Evolutionary conservation across 1,140 invertebrate genomes (phyloP).

Genomic region (Drosophila melanica): DNA sequence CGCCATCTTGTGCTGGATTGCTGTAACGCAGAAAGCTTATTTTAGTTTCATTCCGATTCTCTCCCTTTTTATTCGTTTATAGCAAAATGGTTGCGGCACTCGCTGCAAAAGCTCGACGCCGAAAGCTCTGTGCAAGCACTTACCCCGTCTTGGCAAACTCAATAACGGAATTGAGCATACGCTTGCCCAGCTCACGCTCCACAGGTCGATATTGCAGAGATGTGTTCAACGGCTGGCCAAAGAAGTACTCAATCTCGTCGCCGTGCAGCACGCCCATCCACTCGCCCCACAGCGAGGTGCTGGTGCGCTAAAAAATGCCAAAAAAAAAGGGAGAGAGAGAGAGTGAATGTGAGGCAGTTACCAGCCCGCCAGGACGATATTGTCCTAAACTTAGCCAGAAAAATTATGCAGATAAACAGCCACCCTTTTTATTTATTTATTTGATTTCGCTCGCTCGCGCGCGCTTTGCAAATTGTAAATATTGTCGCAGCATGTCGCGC

Average conservation of each 20-base stretch:
- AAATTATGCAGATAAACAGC: slow-evolving; percentile 82
- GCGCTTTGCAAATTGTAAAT: slow-evolving; percentile 67
- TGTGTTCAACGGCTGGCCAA: slow-evolving; percentile 95
- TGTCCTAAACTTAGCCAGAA: slow-evolving; percentile 75
- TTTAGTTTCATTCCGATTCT: not conserved
- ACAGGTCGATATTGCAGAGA: slow-evolving; percentile 91
- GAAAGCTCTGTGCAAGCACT: slow-evolving; percentile 74
- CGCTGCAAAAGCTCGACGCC: slow-evolving; percentile 24
- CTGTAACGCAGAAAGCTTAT: slow-evolving; percentile 85
- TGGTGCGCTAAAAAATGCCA: slow-evolving; percentile 90
- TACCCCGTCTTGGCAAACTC: slow-evolving; percentile 95
- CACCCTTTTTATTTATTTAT: slow-evolving; percentile 82
- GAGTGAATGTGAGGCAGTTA: not conserved
- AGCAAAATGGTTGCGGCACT: slow-evolving; percentile 16
- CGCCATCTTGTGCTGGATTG: slow-evolving; percentile 91
- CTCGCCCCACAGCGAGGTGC: slow-evolving; percentile 95
- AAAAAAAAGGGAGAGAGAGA: slow-evolving; percentile 11
- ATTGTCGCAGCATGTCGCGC: slow-evolving; percentile 74
- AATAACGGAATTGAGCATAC: slow-evolving; percentile 94
- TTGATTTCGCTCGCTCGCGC: slow-evolving; percentile 63
- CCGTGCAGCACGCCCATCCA: slow-evolving; percentile 99
- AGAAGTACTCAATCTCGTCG: slow-evolving; percentile 98
- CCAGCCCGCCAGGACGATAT: slow-evolving; percentile 6
- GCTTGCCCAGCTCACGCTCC: slow-evolving; percentile 92
- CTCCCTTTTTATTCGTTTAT: slow-evolving; percentile 1